Percentiles rank a stretch among this genome's conserved stretches.
Evolutionary conservation across 2,888 invertebrate genomes (phyloP).

Genomic region (Pardosa pseudoannulata): DNA sequence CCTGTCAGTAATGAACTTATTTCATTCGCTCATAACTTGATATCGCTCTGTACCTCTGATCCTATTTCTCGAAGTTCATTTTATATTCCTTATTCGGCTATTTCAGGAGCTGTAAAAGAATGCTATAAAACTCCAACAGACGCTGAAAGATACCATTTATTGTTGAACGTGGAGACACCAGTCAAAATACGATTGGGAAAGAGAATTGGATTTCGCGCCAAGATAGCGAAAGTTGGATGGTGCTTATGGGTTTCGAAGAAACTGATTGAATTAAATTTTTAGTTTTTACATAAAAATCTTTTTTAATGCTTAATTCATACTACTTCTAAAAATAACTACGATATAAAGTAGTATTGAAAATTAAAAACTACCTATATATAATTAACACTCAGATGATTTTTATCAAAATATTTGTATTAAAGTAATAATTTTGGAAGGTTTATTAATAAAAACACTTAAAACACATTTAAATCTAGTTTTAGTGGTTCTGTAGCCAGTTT

Average conservation of each 20-base stretch:
- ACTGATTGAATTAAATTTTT: too few relatives aligned
- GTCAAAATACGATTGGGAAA: conserved; percentile 13
- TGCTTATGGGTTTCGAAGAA: neutral
- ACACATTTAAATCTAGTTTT: too few relatives aligned
- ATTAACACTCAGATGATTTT: too few relatives aligned
- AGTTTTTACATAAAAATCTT: too few relatives aligned
- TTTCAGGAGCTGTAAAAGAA: conserved; percentile 13
- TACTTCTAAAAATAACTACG: too few relatives aligned
- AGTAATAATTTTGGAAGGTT: too few relatives aligned
- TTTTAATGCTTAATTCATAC: too few relatives aligned
- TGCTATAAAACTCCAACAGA: conserved; percentile 6
- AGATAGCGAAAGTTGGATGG: neutral
- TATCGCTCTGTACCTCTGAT: neutral
- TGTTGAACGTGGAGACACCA: conserved; percentile 11
- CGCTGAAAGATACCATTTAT: conserved; percentile 14
- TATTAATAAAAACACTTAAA: too few relatives aligned
- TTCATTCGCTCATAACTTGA: conserved; percentile 7
- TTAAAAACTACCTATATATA: too few relatives aligned
- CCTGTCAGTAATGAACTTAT: conserved; percentile 53
- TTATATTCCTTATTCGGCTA: conserved; percentile 6
- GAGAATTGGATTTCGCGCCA: conserved; percentile 11
- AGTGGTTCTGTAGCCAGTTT: too few relatives aligned
- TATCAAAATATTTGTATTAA: too few relatives aligned
- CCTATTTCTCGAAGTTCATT: neutral
- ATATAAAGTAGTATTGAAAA: too few relatives aligned